Evolutionary conservation across 1,140 invertebrate genomes (phyloP).

Genomic region (Zaprionus gabonicus): DNA sequence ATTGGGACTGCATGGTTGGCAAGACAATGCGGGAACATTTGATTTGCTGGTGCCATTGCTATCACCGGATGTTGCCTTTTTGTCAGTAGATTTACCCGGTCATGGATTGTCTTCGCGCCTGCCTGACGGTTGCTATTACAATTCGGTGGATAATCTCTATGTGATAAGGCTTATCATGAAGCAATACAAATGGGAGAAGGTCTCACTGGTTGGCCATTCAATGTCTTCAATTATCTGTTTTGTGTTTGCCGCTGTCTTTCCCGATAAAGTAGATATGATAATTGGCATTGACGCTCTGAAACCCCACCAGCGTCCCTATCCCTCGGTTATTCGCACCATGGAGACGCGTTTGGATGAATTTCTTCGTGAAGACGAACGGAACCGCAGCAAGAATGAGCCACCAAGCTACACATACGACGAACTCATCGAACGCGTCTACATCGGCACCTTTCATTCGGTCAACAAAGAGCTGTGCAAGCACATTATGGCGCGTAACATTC

Average conservation of each 20-base stretch:
- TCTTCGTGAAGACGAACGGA: slow-evolving; percentile 85
- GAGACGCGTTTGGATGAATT: slow-evolving; percentile 85
- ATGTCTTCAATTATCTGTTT: slow-evolving; percentile 87
- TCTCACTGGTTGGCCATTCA: slow-evolving; percentile 89
- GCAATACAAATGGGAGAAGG: slow-evolving; percentile 89
- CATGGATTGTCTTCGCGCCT: slow-evolving; percentile 90
- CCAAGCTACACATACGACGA: slow-evolving; percentile 87
- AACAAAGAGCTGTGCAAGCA: slow-evolving; percentile 86
- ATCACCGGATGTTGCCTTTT: slow-evolving; percentile 86
- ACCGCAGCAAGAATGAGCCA: slow-evolving; percentile 85
- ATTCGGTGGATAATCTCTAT: slow-evolving; percentile 86
- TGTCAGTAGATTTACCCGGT: slow-evolving; percentile 90
- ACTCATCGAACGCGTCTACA: slow-evolving; percentile 86
- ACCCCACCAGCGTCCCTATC: slow-evolving; percentile 84
- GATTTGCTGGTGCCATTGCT: slow-evolving; percentile 88
- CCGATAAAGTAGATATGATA: slow-evolving; percentile 87
- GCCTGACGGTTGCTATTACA: slow-evolving; percentile 88
- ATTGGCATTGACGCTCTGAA: slow-evolving; percentile 88
- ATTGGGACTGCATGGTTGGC: slow-evolving; percentile 90
- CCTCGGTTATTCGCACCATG: slow-evolving; percentile 66
- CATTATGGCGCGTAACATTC: slow-evolving; percentile 86
- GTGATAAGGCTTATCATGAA: slow-evolving; percentile 87
- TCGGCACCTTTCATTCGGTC: slow-evolving; percentile 86
- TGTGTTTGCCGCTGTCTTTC: slow-evolving; percentile 87
- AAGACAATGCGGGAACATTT: slow-evolving; percentile 90